Evolutionary conservation across 1,140 invertebrate genomes (phyloP).

Genomic region (Dinothrombium tinctorium): DNA sequence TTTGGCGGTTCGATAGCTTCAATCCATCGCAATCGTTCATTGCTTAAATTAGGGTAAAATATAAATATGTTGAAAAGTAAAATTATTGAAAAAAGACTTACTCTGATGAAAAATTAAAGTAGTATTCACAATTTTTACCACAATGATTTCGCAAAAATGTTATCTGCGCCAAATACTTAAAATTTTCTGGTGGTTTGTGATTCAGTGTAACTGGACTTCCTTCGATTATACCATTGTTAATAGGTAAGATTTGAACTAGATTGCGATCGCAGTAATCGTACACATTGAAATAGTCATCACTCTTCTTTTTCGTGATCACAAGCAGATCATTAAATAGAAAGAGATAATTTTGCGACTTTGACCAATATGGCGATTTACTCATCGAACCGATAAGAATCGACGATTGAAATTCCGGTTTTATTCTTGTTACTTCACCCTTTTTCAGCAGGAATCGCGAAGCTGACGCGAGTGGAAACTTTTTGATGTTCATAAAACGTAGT

Average conservation of each 20-base stretch:
- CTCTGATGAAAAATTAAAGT: conserved; percentile 42
- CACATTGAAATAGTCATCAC: conserved; percentile 46
- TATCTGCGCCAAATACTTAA: conserved; percentile 43
- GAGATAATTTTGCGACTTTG: conserved; percentile 42
- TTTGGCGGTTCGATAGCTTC: conserved; percentile 45
- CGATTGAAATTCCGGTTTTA: conserved; percentile 36
- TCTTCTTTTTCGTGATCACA: conserved; percentile 56
- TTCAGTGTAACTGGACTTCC: conserved; percentile 29
- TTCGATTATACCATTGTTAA: conserved; percentile 23
- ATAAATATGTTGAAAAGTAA: too few relatives aligned
- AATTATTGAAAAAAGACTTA: conserved; percentile 26
- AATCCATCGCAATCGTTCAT: conserved; percentile 52
- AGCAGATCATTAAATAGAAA: conserved; percentile 81
- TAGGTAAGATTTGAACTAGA: conserved; percentile 36
- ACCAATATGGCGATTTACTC: conserved; percentile 34
- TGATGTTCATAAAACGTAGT: conserved; percentile 18
- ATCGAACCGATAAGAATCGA: conserved; percentile 41
- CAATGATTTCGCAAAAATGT: conserved; percentile 59
- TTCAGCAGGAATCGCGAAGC: conserved; percentile 52
- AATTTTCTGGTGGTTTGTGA: conserved; percentile 32
- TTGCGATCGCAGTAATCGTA: conserved; percentile 56
- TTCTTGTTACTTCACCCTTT: conserved; percentile 52
- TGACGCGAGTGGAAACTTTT: conserved; percentile 38
- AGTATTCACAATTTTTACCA: conserved; percentile 44
- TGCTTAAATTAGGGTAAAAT: conserved; percentile 19